phyloP scores from a whole-genome alignment of 2,888 invertebrate species.

The Standfussiana lucernea region DNA sequence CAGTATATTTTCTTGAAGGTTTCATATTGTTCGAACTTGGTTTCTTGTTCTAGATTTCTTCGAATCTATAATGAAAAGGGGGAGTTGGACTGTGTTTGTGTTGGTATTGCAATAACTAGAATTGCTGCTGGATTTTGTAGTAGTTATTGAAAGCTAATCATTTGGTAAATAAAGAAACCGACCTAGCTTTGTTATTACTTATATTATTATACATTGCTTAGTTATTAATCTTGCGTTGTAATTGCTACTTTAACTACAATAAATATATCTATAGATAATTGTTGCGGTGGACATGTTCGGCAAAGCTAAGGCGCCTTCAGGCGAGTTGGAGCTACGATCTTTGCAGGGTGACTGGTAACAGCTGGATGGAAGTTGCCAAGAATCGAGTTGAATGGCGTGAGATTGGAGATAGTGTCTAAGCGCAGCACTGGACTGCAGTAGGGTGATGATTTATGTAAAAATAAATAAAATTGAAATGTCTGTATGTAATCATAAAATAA shows the following conservation, averaged over 20 bases:
- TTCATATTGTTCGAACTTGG: constrained; percentile 9
- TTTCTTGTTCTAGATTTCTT: not conserved
- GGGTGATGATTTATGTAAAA: too few relatives aligned
- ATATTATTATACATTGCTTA: too few relatives aligned
- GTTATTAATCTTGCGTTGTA: too few relatives aligned
- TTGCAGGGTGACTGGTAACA: not conserved
- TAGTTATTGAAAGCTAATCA: not conserved
- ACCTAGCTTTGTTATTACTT: not conserved
- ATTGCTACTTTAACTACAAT: not conserved
- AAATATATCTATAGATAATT: not conserved
- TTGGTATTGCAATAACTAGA: not conserved
- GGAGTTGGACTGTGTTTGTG: not conserved
- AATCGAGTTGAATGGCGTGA: not conserved
- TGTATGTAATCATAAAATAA: too few relatives aligned
- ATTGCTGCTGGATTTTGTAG: not conserved
- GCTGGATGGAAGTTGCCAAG: not conserved
- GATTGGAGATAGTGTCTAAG: not conserved
- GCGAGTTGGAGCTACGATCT: not conserved
- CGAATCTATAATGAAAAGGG: not conserved
- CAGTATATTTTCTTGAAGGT: constrained; percentile 13
- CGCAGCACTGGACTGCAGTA: not conserved
- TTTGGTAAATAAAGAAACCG: not conserved
- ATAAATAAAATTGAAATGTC: too few relatives aligned
- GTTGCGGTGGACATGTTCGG: not conserved
- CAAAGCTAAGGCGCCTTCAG: not conserved